phyloP scores from a whole-genome alignment of 1,140 invertebrate species.

The Oryctes rhinoceros region DNA sequence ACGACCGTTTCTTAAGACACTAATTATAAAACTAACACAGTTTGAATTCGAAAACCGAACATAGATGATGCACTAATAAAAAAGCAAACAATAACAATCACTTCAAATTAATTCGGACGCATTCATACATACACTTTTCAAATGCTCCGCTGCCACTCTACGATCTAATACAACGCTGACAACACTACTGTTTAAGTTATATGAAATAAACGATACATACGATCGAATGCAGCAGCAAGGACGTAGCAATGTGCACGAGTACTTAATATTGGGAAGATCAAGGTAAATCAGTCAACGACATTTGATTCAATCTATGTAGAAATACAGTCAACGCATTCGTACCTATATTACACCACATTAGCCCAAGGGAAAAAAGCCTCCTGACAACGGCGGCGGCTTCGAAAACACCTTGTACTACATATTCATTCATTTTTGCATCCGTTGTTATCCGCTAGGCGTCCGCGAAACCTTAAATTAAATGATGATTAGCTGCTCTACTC shows the following conservation, averaged over 20 bases:
- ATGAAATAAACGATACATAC: conserved; percentile 23
- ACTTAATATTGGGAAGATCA: conserved; percentile 25
- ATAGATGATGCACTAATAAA: conserved; percentile 15
- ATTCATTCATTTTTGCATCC: conserved; percentile 30
- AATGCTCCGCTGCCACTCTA: not conserved
- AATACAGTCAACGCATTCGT: not conserved
- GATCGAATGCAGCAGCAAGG: conserved; percentile 26
- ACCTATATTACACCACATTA: not conserved
- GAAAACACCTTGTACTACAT: conserved; percentile 31
- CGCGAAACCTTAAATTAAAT: conserved; percentile 17
- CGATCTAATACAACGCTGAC: conserved; percentile 17
- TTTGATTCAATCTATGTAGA: not conserved
- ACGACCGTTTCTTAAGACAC: not conserved
- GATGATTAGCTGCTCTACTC: conserved; percentile 3
- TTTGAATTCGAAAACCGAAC: not conserved
- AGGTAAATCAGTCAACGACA: conserved; percentile 33
- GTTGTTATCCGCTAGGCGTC: conserved; percentile 3
- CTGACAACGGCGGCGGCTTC: not conserved
- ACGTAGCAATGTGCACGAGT: conserved; percentile 15
- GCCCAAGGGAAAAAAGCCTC: not conserved
- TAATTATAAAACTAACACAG: not conserved
- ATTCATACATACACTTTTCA: not conserved
- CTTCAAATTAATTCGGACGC: not conserved
- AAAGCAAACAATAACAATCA: conserved; percentile 2
- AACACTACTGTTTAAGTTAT: conserved; percentile 6